phyloP scores from a whole-genome alignment of 2,113 vertebrate genomes.

The Neolamprologus longior region DNA sequence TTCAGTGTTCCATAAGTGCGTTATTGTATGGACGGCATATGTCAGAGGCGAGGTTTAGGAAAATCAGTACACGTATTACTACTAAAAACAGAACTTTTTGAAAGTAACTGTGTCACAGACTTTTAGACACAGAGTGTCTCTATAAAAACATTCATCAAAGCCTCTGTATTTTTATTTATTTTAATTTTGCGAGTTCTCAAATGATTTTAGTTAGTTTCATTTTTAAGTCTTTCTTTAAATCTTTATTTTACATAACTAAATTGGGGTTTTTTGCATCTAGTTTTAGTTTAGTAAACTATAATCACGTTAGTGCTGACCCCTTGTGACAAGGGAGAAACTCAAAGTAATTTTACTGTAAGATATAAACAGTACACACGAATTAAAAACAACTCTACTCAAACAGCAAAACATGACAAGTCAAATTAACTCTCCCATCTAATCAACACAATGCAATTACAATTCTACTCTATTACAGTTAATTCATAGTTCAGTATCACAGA shows the following conservation, averaged over 20 bases:
- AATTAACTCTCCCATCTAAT: not conserved
- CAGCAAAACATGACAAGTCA: not conserved
- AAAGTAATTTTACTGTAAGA: not conserved
- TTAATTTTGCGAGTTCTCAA: not conserved
- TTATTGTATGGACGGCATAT: not conserved
- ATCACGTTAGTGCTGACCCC: not conserved
- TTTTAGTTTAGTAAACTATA: not conserved
- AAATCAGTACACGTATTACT: not conserved
- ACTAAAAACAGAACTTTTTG: not conserved
- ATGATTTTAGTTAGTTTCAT: not conserved
- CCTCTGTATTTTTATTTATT: not conserved
- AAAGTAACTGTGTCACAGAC: not conserved
- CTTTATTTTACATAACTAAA: not conserved
- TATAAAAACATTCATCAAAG: not conserved
- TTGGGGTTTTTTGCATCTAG: accelerated
- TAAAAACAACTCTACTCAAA: not conserved
- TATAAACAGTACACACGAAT: not conserved
- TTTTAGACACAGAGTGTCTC: not conserved
- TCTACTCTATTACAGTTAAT: not conserved
- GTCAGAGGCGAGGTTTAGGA: not conserved
- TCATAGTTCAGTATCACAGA: not conserved
- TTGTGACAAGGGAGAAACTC: not conserved
- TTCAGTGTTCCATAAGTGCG: not conserved
- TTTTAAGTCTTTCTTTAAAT: not conserved
- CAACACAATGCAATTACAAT: not conserved